Conservation (phyloP, 2,113 vertebrate species). For the Esox niger region DNA sequence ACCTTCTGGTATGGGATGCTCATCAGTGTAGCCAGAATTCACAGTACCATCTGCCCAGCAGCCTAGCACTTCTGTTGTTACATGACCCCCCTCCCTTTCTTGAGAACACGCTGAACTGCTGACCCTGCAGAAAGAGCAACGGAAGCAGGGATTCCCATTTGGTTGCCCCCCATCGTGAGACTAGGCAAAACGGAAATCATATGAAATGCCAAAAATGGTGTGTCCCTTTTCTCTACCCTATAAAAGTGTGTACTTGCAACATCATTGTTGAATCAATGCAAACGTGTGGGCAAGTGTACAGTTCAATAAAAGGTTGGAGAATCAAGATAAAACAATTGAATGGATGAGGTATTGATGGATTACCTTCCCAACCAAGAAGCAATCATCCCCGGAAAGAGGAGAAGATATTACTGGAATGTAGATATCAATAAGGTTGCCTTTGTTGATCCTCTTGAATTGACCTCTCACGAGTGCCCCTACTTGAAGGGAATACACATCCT, state of each 20-base stretch:
- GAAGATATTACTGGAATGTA: slow-evolving; percentile 70
- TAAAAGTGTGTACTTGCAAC: not conserved
- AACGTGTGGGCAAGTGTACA: no score
- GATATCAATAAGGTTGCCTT: slow-evolving; percentile 57
- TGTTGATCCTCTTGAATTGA: slow-evolving; percentile 70
- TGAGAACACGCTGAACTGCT: no score
- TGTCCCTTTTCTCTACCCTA: no score
- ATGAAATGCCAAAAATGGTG: not conserved
- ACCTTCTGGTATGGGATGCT: slow-evolving; percentile 13
- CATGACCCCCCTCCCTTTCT: not conserved
- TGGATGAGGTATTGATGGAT: slow-evolving; percentile 3
- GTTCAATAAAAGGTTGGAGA: no score
- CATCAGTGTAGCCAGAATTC: slow-evolving; percentile 6
- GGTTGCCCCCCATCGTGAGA: no score
- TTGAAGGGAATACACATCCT: slow-evolving; percentile 86
- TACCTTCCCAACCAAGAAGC: slow-evolving; percentile 94
- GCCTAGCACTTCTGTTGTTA: not conserved
- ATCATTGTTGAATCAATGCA: no score
- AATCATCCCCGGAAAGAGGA: slow-evolving; percentile 85
- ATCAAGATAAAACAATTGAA: not conserved
- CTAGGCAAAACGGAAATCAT: not conserved
- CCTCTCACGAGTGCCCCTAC: slow-evolving; percentile 79
- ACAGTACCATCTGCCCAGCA: slow-evolving; percentile 10
- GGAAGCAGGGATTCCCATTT: no score
- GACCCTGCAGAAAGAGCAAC: no score